Evolutionary conservation across 2,113 vertebrate species (phyloP), one percentile per base, ranked within the genome.

Genomic region (Brienomyrus longianalis): DNA sequence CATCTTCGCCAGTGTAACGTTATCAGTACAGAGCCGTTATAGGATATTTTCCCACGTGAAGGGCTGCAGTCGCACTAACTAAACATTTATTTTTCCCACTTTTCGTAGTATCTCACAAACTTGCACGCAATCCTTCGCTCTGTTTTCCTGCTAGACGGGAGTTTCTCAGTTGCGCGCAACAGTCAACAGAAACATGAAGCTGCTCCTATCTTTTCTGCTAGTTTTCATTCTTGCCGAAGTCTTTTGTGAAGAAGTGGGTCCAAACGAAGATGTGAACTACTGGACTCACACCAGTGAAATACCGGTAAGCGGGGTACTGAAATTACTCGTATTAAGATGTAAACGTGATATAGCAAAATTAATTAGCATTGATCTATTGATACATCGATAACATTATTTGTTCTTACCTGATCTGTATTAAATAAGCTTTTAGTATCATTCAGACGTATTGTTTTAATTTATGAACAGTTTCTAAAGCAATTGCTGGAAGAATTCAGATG

Each of bases 181-280:
- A 89, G 70, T 47, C 88, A 87, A 90, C 91, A 74, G 21, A 95
- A 95, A 70, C 91, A 99, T 98, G 98, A 98, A 97, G 92, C 93
- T 96, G 88, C 89, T 96, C 15, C 88, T 98, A 51, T 95, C 96
- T 19, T 90, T 97, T 89, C 93, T 97, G 5, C 93, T 96, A 48
- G 94, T 98, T 86, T 91, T 98, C 89, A 92, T 96, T 92, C 95
- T 96, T 47, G 94, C 95, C 3, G 96, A 96, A 92, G 95, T 96
- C 85, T 93, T 96, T 77, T 95, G 96, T 3, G 95, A 96, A 84
- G 97, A 98, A 83, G 93, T 95, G 52, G 96, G 95, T 21, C 91
- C 95, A 45, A 93, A 92, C 66, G 97, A 98, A 91, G 97, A 97
- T 62, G 93, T 95, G 6, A 97, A 95, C 93, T 97, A 97, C 92